Base-by-base conservation (phyloP, 2,797 vertebrate species). In the Sebastes goodei region DNA sequence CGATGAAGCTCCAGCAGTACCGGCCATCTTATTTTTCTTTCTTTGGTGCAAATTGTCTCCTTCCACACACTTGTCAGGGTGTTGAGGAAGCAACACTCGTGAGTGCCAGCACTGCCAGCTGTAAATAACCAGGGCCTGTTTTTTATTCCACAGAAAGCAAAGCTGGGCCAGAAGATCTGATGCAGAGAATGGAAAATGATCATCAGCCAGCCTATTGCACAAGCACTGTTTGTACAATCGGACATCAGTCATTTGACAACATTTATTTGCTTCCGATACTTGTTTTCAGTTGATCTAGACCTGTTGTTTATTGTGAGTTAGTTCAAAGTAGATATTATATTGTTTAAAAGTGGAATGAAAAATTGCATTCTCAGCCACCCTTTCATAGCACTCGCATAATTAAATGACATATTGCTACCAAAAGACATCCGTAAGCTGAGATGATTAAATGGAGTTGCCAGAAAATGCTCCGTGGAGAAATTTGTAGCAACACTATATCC, bases 91-190 rank as follows among this genome's bases (percentile, higher is more conserved):
- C 64, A 78, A 72, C 80, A 82, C 74, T 71, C 20, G 9, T 72
- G 38, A 76, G 71, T 71, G 30, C 79, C 80, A 83, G 74, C n/a
- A 32, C 76, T 82, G 69, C 74, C 57, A 52, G 61, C 57, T 86
- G 86, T 87, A 85, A 91, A 87, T 90, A 86, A 93, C 81, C 59
- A 56, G 2, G n/a, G 75, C 74, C 27, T 80, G 55, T 91, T 83
- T 85, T 78, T 86, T 65, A 92, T 93, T 93, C 94, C 94, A 89
- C 96, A 99, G 97, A 99, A 99, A 98, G 97, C 98, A 91, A 99
- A 99, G 93, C 95, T 99, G 96, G 97, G 97, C 89, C 97, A 97
- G 96, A 98, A 99, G 96, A 98, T 97, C 84, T 99, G 95, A 99
- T 69, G 85, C 83, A 42, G 79, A 80, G 81, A 80, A 84, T 78